Percentiles rank a stretch among this genome's conserved stretches.
Conservation (phyloP, 2,888 invertebrate genomes). For the Drosophila lutescens region DNA sequence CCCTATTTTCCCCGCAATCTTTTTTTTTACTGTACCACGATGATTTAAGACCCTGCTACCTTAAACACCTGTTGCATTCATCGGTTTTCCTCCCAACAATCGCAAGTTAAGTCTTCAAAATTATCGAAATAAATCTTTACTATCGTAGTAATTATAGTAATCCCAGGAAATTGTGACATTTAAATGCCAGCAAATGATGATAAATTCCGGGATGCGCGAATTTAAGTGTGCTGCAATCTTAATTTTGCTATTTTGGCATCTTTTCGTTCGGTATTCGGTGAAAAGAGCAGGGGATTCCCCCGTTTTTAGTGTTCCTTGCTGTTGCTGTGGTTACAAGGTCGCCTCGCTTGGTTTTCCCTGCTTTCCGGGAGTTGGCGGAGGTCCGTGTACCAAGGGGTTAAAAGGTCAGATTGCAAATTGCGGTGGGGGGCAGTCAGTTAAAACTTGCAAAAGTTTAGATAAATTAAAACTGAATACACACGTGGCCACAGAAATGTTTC, state of each 20-base stretch:
- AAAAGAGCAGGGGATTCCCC: neutral
- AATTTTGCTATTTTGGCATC: neutral
- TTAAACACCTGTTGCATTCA: conserved; percentile 30
- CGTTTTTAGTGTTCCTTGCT: conserved; percentile 1
- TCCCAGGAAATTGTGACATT: conserved; percentile 16
- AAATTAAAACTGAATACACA: conserved; percentile 65
- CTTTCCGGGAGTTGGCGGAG: neutral
- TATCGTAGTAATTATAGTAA: conserved; percentile 5
- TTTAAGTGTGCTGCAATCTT: conserved; percentile 1
- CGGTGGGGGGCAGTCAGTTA: conserved; percentile 25
- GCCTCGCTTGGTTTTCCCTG: conserved; percentile 24
- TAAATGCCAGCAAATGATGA: conserved; percentile 32
- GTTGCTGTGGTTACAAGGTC: conserved; percentile 75
- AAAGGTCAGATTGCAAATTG: conserved; percentile 77
- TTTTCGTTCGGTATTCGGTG: neutral
- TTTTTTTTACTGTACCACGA: neutral
- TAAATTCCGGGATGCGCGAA: neutral
- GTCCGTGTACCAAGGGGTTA: conserved; percentile 56
- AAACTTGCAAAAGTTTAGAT: conserved; percentile 53
- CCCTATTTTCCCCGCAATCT: no score
- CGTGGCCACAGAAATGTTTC: conserved; percentile 53
- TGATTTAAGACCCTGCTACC: neutral
- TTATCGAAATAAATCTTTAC: conserved; percentile 8
- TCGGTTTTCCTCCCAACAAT: neutral
- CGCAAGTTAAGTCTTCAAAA: neutral